Evolutionary conservation across 2,797 vertebrate genomes (phyloP), one percentile per base, ranked within the genome.

Genomic region (Morus bassanus): DNA sequence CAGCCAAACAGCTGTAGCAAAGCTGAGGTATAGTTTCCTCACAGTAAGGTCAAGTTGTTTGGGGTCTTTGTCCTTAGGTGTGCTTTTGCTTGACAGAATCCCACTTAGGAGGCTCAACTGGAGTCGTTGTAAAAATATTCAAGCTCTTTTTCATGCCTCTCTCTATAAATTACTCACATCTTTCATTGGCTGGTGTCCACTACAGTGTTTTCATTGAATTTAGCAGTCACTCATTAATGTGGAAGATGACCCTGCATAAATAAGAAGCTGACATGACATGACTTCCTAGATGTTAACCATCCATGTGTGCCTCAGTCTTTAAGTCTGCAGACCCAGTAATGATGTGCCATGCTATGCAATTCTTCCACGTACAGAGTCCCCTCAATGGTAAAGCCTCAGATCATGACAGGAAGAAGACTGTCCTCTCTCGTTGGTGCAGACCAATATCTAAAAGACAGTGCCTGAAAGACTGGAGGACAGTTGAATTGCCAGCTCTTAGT

Each of bases 391-490:
- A 90, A 69, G 41, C 35, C 46, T 35, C 63, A 73, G 72, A 57
- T 23, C 16, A 33, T 4, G 25, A 51, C n/a, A 48, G 4, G 15
- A 51, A 60, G 18, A 39, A 13, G 24, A 48, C 8, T 73, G 13
- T 4, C 0, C 0, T 24, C 33, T 59, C 68, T 78, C 4, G 2
- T 2, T 73, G 23, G 37, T 61, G 37, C 41, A 91, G 14, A 81
- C 5, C 28, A 93, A 3, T 39, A 46, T 57, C 53, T 57, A 46
- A 72, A 89, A 69, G 31, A 78, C 33, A 46, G 22, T 23, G 21
- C 27, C 35, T 63, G 43, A 69, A 65, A 63, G 65, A 48, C 0
- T 51, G 22, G 43, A 88, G 64, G 28, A 27, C 25, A 77, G 33
- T 3, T 78, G 18, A 78, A 60, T 11, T 60, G 45, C 13, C 24